phyloP scores from a whole-genome alignment of 2,888 invertebrate genomes.

The Villa cingulata region DNA sequence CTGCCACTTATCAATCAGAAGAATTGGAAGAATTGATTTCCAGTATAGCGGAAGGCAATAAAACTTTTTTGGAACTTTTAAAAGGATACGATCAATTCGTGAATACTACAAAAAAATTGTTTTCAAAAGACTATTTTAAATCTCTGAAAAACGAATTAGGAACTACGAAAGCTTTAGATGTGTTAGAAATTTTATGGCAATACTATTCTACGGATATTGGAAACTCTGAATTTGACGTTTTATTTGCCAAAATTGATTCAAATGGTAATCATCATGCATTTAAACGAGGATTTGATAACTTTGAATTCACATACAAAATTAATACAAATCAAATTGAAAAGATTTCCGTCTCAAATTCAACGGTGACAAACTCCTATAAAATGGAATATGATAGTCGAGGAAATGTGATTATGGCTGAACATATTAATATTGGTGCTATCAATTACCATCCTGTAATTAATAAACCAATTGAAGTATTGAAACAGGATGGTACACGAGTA shows the following conservation, averaged over 20 bases:
- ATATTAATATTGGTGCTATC: slow-evolving; percentile 14
- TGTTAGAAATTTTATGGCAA: too few relatives aligned
- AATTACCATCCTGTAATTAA: slow-evolving; percentile 15
- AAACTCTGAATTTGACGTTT: too few relatives aligned
- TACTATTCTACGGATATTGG: too few relatives aligned
- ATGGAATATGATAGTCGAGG: slow-evolving; percentile 14
- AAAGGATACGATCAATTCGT: too few relatives aligned
- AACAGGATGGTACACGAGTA: slow-evolving; percentile 4
- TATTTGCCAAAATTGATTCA: not conserved
- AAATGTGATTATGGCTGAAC: slow-evolving; percentile 14
- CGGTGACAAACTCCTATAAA: not conserved
- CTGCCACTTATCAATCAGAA: too few relatives aligned
- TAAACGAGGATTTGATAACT: not conserved
- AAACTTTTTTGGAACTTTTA: too few relatives aligned
- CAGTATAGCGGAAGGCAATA: too few relatives aligned
- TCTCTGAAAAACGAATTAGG: too few relatives aligned
- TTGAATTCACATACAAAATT: slow-evolving; percentile 8
- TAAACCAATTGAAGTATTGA: slow-evolving; percentile 1
- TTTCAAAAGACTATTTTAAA: too few relatives aligned
- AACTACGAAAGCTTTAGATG: too few relatives aligned
- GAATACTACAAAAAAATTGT: too few relatives aligned
- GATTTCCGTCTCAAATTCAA: not conserved
- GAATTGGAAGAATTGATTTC: too few relatives aligned
- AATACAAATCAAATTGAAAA: not conserved
- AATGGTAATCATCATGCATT: not conserved